Percentiles rank a stretch among this genome's conserved stretches.
phyloP scores from a whole-genome alignment of 2,797 vertebrate species.

The Atherinosoma microstoma region DNA sequence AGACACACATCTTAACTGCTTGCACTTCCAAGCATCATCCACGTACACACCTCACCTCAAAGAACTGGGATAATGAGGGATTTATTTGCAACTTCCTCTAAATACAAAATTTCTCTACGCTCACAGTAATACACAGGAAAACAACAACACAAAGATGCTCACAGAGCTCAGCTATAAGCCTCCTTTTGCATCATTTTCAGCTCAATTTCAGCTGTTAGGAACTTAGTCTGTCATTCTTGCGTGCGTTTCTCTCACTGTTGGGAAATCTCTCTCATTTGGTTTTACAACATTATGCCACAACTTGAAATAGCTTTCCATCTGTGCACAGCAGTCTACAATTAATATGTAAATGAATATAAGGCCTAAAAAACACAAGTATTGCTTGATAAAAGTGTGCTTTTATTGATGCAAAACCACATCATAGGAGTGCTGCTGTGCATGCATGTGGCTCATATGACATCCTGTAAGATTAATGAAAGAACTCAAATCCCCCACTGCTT shows the following conservation, averaged over 20 bases:
- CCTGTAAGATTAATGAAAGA: constrained; percentile 48
- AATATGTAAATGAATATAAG: constrained; percentile 16
- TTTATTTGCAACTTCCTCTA: constrained; percentile 70
- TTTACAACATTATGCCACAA: constrained; percentile 34
- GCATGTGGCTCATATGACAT: constrained; percentile 35
- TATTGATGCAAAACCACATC: constrained; percentile 14
- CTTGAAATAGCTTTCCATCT: constrained; percentile 22
- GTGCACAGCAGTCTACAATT: background rate
- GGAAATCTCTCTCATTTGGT: constrained; percentile 31
- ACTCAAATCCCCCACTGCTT: constrained; percentile 23
- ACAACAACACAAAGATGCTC: constrained; percentile 56
- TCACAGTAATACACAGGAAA: constrained; percentile 41
- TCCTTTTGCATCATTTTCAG: constrained; percentile 36
- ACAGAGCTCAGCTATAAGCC: constrained; percentile 21
- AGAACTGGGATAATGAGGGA: constrained; percentile 69
- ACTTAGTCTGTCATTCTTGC: background rate
- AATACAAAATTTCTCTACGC: constrained; percentile 34
- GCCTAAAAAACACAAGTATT: background rate
- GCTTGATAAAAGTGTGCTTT: constrained; percentile 9
- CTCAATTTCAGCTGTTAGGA: constrained; percentile 38
- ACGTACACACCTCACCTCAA: constrained; percentile 44
- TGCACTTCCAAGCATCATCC: constrained; percentile 18
- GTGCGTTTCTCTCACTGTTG: constrained; percentile 8
- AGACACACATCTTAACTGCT: background rate
- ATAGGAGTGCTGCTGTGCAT: constrained; percentile 17